A percentile compares a stretch with the other conserved stretches of the same genome.
Conservation (phyloP, 2,888 invertebrate genomes). For the Teleogryllus oceanicus region DNA sequence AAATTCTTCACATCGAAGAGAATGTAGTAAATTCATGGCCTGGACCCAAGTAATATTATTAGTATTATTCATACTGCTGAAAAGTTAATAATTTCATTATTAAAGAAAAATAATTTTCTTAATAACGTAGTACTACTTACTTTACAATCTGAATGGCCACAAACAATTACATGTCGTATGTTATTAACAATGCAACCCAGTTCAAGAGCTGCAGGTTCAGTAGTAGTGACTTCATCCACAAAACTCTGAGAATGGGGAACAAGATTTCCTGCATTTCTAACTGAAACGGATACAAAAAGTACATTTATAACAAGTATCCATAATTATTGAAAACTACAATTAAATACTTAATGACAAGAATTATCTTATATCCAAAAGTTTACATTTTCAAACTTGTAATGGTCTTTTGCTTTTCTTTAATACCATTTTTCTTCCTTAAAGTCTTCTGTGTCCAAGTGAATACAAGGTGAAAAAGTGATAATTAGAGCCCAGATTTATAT, state of each 20-base stretch:
- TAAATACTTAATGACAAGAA: no score
- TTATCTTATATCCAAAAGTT: no score
- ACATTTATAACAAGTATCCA: no score
- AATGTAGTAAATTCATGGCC: slow-evolving; percentile 90
- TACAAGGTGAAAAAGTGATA: no score
- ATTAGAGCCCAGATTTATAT: no score
- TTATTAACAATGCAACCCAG: slow-evolving; percentile 89
- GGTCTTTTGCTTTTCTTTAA: no score
- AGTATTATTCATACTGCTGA: not conserved
- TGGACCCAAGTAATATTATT: slow-evolving; percentile 39
- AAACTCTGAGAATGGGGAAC: slow-evolving; percentile 90
- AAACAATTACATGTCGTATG: slow-evolving; percentile 88
- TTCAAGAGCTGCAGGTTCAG: slow-evolving; percentile 94
- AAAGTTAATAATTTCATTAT: not conserved
- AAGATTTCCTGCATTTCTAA: slow-evolving; percentile 94
- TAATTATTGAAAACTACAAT: no score
- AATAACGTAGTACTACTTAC: slow-evolving; percentile 43
- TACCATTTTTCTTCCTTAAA: no score
- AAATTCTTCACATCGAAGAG: slow-evolving; percentile 73
- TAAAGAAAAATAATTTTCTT: no score
- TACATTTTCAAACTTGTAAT: no score
- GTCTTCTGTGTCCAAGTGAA: no score
- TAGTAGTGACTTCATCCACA: slow-evolving; percentile 80
- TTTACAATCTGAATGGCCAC: slow-evolving; percentile 97
- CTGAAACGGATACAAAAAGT: slow-evolving; percentile 52